phyloP scores from a whole-genome alignment of 2,113 vertebrate species.

The Crotalus horridus region DNA sequence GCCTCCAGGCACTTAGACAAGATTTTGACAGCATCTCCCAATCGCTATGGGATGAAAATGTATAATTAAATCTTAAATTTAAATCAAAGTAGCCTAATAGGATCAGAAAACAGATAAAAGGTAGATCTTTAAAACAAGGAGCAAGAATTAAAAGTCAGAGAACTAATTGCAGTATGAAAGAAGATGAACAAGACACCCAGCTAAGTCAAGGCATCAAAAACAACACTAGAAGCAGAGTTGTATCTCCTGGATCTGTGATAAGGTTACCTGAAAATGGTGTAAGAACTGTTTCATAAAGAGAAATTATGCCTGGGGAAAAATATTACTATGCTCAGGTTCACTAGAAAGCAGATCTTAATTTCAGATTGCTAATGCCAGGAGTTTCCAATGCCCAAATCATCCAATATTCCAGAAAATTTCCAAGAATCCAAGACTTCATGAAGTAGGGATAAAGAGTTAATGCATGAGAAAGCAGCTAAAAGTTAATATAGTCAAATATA shows the following conservation, averaged over 20 bases:
- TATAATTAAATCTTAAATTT: background rate
- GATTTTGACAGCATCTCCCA: background rate
- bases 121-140: background rate
- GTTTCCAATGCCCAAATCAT: background rate
- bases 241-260: background rate
- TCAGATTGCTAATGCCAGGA: background rate
- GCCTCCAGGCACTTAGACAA: background rate
- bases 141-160: background rate
- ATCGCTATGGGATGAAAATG: background rate
- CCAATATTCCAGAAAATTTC: background rate
- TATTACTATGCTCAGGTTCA: background rate
- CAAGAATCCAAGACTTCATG: background rate
- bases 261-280: background rate
- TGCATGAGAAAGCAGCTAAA: background rate
- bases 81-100: background rate
- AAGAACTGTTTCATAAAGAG: background rate
- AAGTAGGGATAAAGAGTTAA: background rate
- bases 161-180: background rate
- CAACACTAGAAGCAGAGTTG: background rate
- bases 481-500: background rate
- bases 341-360: background rate
- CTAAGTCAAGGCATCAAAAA: background rate
- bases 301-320: background rate
- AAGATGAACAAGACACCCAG: background rate
- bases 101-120: background rate